phyloP scores from a whole-genome alignment of 2,797 vertebrate species.

The Acridotheres tristis region DNA sequence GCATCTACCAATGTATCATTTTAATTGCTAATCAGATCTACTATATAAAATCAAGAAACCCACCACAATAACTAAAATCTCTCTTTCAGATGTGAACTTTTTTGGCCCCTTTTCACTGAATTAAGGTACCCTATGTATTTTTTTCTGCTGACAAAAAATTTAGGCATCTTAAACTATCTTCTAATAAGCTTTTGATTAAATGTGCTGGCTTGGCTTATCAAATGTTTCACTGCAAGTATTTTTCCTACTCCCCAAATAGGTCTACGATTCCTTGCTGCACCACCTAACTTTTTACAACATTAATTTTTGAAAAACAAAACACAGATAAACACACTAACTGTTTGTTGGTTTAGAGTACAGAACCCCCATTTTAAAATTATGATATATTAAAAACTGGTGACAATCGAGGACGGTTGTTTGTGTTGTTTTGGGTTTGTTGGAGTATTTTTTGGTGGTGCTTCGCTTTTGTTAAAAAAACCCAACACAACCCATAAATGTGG shows the following conservation, averaged over 20 bases:
- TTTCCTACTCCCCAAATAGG: neutral
- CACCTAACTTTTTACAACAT: neutral
- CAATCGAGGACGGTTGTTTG: neutral
- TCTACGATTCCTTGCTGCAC: neutral
- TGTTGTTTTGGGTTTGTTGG: neutral
- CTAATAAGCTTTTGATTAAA: neutral
- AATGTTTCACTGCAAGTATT: neutral
- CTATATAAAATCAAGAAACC: neutral
- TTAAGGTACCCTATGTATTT: neutral
- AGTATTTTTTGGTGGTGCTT: neutral
- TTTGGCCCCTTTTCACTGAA: neutral
- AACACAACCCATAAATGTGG: neutral
- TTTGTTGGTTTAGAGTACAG: neutral
- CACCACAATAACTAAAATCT: neutral
- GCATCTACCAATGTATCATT: neutral
- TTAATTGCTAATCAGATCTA: neutral
- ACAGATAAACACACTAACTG: neutral
- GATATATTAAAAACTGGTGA: neutral
- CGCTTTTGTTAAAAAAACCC: accelerated
- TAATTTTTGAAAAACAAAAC: neutral
- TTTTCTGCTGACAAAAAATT: neutral
- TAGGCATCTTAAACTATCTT: neutral
- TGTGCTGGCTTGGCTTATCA: neutral
- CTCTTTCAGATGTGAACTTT: neutral
- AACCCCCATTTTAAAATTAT: neutral